Evolutionary conservation across 2,888 invertebrate genomes (phyloP).

Genomic region (Alsophila aescularia): DNA sequence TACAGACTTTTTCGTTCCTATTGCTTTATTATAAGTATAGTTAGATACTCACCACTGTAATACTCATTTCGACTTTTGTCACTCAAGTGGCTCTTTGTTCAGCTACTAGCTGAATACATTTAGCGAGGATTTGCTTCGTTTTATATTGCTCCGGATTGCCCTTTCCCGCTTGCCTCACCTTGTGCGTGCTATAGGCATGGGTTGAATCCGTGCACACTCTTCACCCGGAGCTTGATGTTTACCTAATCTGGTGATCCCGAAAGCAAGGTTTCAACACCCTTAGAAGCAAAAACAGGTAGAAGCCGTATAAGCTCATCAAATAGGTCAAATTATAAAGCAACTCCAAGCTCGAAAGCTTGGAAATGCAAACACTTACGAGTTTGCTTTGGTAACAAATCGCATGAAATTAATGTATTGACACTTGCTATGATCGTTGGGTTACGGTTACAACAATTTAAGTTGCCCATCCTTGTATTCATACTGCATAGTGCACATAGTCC

Average conservation of each 20-base stretch:
- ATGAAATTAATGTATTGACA: neutral
- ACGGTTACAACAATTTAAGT: neutral
- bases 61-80: slow-evolving; percentile 59
- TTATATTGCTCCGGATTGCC: slow-evolving; percentile 81
- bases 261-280: slow-evolving; percentile 26
- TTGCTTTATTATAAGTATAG: too few species aligned
- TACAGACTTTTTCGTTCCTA: too few species aligned
- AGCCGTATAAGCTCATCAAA: slow-evolving; percentile 8
- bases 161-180: slow-evolving; percentile 83
- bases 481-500: slow-evolving; percentile 1
- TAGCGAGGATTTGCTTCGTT: slow-evolving; percentile 77
- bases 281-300: neutral
- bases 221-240: slow-evolving; percentile 55
- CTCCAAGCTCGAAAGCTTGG: neutral
- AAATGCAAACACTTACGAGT: slow-evolving; percentile 2
- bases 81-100: slow-evolving; percentile 63
- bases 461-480: neutral
- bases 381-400: neutral
- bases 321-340: slow-evolving; percentile 8
- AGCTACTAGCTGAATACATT: slow-evolving; percentile 73
- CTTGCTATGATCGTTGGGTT: neutral
- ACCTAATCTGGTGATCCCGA: slow-evolving; percentile 43
- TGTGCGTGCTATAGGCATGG: slow-evolving; percentile 72
- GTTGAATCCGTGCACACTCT: slow-evolving; percentile 59
- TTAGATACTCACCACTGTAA: slow-evolving; percentile 64